These are phyloP conservation scores for Entomyzon cyanotis DNA, from an alignment of 2,113 vertebrate genomes.

Conservation along the genomic window DNA sequence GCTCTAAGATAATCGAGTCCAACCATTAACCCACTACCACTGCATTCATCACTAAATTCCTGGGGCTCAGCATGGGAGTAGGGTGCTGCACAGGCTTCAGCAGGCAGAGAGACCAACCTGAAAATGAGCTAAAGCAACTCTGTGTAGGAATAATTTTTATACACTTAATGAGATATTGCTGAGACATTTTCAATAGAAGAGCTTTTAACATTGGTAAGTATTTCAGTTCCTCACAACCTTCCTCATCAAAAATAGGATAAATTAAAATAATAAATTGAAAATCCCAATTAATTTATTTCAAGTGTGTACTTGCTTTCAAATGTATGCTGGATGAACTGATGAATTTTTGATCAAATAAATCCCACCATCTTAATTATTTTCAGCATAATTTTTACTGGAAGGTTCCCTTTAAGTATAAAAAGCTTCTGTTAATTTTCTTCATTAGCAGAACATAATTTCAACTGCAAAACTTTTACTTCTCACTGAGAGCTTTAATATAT, in stretches of 20 bases:
- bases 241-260: neutral
- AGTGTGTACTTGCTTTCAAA: neutral
- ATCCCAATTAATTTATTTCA: neutral
- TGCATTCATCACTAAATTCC: neutral
- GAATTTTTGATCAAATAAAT: slow-evolving; percentile 4
- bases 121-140: neutral
- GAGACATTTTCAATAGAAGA: neutral
- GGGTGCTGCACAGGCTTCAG: neutral
- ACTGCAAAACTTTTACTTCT: neutral
- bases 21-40: neutral
- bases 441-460: neutral
- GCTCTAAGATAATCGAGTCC: neutral
- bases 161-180: neutral
- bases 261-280: neutral
- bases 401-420: neutral
- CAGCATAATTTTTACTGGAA: neutral
- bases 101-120: neutral
- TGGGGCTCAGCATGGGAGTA: neutral
- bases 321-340: neutral
- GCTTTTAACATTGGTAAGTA: neutral
- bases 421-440: neutral
- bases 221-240: neutral
- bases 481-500: neutral
- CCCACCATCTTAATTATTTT: neutral
- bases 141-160: neutral